Evolutionary conservation across 1,140 invertebrate species (phyloP), one percentile per base, ranked within the genome.

Genomic region (Ceratina japonica): DNA sequence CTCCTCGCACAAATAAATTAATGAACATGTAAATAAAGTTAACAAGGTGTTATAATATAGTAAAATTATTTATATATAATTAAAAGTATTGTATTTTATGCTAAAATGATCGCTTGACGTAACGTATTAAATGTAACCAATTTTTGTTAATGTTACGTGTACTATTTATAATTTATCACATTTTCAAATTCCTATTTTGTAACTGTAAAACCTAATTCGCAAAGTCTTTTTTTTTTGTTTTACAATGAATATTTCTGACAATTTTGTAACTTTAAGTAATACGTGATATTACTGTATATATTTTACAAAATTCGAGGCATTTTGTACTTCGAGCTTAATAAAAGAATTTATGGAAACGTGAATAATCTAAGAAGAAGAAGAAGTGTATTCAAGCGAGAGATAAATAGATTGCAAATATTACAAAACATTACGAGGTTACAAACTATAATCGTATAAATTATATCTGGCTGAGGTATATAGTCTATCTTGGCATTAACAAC

Each of bases 391-490:
- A 44, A 59, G 61, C 20, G 49, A 68, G 1, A 52, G 15, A 56
- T 51, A 71, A 73, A 63, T 24, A 65, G 10, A 70, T 49, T 58
- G 51, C 70, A 74, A 68, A 58, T 56, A 81, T 81, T 77, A 74
- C 31, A 83, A 83, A 70, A 24, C 13, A 59, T 15, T 84, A 54
- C 64, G 65, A 82, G 70, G 68, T 68, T 78, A 70, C 70, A 81
- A 75, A 63, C 75, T 85, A 85, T 65, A 77, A 59, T 59, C 37
- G n/a, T n/a, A 71, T 80, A 84, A 83, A 69, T 80, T 84, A 84
- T 54, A 73, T 52, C 16, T 83, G 79, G 80, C 44, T 83, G 83
- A 84, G 83, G 81, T 84, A 84, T 83, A 80, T 76, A 54, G 72
- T 80, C 65, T 79, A 31, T 79, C 58, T 76, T 69, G 54, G 54